phyloP scores from a whole-genome alignment of 2,888 invertebrate genomes.

The Amphiduros pacificus region DNA sequence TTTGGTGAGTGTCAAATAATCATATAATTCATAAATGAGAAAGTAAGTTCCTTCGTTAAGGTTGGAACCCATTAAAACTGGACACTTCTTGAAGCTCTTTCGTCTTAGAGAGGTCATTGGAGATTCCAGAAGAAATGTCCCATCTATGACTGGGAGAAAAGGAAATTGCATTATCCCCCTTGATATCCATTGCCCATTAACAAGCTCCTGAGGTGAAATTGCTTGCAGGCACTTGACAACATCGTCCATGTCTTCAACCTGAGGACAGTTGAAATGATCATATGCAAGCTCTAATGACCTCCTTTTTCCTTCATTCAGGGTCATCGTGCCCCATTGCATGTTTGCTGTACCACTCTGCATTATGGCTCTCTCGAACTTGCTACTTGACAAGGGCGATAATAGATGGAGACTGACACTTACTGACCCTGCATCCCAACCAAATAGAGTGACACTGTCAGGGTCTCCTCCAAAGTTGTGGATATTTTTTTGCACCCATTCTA shows the following conservation, averaged over 20 bases:
- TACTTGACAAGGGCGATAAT: conserved; percentile 85
- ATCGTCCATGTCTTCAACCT: conserved; percentile 22
- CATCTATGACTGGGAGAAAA: conserved; percentile 92
- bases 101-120: conserved; percentile 71
- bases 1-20: conserved; percentile 29
- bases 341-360: conserved; percentile 92
- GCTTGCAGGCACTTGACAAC: conserved; percentile 24
- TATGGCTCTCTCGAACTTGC: conserved; percentile 77
- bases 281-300: conserved; percentile 78
- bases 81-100: conserved; percentile 88
- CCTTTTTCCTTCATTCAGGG: conserved; percentile 74
- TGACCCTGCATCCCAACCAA: conserved; percentile 96
- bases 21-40: conserved; percentile 80
- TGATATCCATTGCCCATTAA: conserved; percentile 33
- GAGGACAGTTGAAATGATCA: conserved; percentile 20
- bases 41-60: conserved; percentile 93
- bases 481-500: conserved; percentile 63
- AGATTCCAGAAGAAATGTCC: conserved; percentile 82
- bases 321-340: conserved; percentile 89
- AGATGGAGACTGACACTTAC: conserved; percentile 78
- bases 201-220: conserved; percentile 20
- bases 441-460: conserved; percentile 87
- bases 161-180: conserved; percentile 80
- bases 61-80: conserved; percentile 88
- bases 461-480: conserved; percentile 68